Conservation (phyloP, 1,140 invertebrate genomes). For the Zaprionus inermis region DNA sequence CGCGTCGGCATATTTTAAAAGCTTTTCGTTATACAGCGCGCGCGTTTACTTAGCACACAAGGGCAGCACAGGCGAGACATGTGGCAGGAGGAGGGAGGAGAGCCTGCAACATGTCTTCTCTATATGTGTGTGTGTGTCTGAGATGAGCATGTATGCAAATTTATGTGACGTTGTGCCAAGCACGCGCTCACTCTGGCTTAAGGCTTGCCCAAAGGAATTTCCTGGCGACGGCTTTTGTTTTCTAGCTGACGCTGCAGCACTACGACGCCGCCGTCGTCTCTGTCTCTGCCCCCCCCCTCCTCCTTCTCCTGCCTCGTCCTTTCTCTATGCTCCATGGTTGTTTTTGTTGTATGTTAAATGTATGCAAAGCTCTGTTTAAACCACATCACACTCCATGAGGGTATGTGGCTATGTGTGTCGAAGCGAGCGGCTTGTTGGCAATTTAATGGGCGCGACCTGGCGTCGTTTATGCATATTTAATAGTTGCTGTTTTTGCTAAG, state of each 20-base stretch:
- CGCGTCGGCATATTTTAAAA: constrained; percentile 84
- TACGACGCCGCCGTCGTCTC: not conserved
- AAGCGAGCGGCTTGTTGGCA: constrained; percentile 63
- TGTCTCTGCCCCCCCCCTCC: not conserved
- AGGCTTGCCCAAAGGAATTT: constrained; percentile 80
- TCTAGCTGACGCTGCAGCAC: constrained; percentile 80
- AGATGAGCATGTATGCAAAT: constrained; percentile 71
- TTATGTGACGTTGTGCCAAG: constrained; percentile 77
- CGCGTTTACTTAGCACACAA: constrained; percentile 73
- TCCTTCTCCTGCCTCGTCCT: not conserved
- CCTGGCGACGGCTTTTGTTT: constrained; percentile 77
- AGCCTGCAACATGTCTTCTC: constrained; percentile 29
- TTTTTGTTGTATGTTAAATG: constrained; percentile 51
- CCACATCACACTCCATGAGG: constrained; percentile 28
- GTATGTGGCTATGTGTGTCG: constrained; percentile 37
- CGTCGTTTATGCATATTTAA: constrained; percentile 79
- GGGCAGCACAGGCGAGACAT: constrained; percentile 12
- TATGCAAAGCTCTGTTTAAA: constrained; percentile 82
- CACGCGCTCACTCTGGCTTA: constrained; percentile 75
- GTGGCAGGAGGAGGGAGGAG: not conserved
- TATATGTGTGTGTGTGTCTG: constrained; percentile 28
- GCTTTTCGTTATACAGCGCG: constrained; percentile 73
- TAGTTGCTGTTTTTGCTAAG: constrained; percentile 82
- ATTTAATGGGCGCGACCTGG: constrained; percentile 74
- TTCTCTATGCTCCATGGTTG: constrained; percentile 13